A percentile compares a stretch with the other conserved stretches of the same genome.
phyloP scores from a whole-genome alignment of 2,888 invertebrate species.

The Molorchus minor region DNA sequence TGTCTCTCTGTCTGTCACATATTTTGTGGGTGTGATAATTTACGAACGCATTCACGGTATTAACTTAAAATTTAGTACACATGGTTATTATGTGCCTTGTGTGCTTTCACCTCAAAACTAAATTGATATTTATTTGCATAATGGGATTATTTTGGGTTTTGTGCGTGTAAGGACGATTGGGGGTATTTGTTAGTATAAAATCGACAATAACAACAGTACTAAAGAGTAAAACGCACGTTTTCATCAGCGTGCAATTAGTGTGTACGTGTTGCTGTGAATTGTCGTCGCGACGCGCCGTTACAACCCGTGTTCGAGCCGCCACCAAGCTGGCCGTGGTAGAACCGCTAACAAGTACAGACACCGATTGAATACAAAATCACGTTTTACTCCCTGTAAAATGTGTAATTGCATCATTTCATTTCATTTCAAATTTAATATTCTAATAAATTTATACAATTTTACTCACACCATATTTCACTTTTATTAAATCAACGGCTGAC shows the following conservation, averaged over 20 bases:
- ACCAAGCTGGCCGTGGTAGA: conserved; percentile 39
- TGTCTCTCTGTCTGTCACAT: too few relatives aligned
- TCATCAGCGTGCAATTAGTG: conserved; percentile 62
- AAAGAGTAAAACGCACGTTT: conserved; percentile 61
- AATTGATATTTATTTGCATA: too few relatives aligned
- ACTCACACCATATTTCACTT: conserved; percentile 43
- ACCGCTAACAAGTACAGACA: conserved; percentile 60
- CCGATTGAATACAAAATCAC: conserved; percentile 60
- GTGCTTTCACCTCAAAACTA: too few relatives aligned
- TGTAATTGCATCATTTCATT: conserved; percentile 60
- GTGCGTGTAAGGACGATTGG: conserved; percentile 39
- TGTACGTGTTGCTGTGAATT: conserved; percentile 60
- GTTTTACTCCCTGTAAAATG: conserved; percentile 57
- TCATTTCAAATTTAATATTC: conserved; percentile 50
- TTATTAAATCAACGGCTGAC: conserved; percentile 38
- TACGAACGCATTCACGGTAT: too few relatives aligned
- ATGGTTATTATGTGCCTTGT: too few relatives aligned
- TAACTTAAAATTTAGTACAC: too few relatives aligned
- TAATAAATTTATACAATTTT: conserved; percentile 51
- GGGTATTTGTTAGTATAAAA: conserved; percentile 52
- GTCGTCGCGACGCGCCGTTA: conserved; percentile 49
- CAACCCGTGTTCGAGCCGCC: conserved; percentile 36
- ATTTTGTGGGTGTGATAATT: too few relatives aligned
- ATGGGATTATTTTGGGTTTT: conserved; percentile 27
- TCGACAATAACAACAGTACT: conserved; percentile 57